phyloP scores from a whole-genome alignment of 2,888 invertebrate genomes.

The Agonopterix subpropinquella region DNA sequence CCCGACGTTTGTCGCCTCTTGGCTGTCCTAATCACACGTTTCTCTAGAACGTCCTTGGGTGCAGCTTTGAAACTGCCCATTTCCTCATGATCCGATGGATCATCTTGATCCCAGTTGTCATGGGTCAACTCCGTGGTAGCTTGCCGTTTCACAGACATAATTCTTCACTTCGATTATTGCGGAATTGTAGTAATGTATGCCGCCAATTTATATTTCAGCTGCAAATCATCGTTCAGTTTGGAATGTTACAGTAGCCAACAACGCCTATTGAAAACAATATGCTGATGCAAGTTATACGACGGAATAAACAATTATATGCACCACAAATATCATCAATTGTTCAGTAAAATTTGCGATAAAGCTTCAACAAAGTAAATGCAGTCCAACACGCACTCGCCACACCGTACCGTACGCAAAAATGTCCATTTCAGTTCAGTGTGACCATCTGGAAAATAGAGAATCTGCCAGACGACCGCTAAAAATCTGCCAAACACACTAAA shows the following conservation, averaged over 20 bases:
- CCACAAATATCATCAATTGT: too few species aligned
- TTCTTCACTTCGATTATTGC: neutral
- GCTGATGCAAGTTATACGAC: too few species aligned
- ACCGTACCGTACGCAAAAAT: too few species aligned
- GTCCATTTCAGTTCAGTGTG: too few species aligned
- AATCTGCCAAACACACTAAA: too few species aligned
- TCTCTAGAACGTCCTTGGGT: conserved; percentile 80
- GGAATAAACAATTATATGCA: too few species aligned
- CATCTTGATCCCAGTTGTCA: conserved; percentile 90
- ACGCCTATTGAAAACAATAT: neutral
- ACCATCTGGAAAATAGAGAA: too few species aligned
- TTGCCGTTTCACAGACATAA: conserved; percentile 83
- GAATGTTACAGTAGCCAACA: neutral
- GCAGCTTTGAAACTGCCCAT: conserved; percentile 82
- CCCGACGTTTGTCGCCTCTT: conserved; percentile 72
- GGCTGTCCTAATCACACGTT: conserved; percentile 87
- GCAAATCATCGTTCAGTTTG: neutral
- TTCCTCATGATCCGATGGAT: conserved; percentile 79
- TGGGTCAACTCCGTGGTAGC: conserved; percentile 86
- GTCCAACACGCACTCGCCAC: too few species aligned
- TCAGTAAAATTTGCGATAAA: too few species aligned
- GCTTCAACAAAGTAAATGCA: too few species aligned
- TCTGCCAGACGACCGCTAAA: too few species aligned
- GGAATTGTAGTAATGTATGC: too few species aligned
- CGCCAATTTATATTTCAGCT: neutral